These are phyloP conservation scores for Anarrhichthys ocellatus DNA, from an alignment of 2,113 vertebrate genomes.

Conservation along the genomic window DNA sequence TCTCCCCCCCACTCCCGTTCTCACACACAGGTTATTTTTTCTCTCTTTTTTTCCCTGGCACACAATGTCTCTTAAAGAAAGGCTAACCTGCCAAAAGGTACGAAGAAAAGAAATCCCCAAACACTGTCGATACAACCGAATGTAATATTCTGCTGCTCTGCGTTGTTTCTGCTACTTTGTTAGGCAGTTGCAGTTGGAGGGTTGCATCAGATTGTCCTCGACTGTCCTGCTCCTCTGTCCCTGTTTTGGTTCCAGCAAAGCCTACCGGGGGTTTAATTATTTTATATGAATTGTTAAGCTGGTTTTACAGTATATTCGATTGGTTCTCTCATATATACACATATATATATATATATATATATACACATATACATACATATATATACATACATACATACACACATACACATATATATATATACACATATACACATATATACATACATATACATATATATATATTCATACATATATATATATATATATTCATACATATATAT, in stretches of 20 bases:
- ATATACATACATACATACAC: no score
- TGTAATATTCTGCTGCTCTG: background rate
- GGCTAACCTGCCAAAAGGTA: conserved; percentile 54
- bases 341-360: no score
- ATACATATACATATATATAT: no score
- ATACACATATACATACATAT: no score
- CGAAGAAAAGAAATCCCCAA: conserved; percentile 28
- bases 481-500: no score
- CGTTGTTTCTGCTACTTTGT: background rate
- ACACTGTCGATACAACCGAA: background rate
- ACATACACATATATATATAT: no score
- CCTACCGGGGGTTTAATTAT: conserved; percentile 19
- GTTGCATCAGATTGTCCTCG: conserved; percentile 44
- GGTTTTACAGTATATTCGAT: background rate
- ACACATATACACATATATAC: no score
- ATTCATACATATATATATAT: no score
- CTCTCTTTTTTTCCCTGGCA: no score
- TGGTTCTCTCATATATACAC: no score
- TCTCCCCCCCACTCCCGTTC: background rate
- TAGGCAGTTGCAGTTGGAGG: conserved; percentile 5
- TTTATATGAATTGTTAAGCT: conserved; percentile 16
- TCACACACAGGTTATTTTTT: conserved; percentile 11
- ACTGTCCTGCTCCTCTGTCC: conserved; percentile 25
- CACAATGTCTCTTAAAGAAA: conserved; percentile 34
- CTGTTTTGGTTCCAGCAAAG: conserved; percentile 23